Evolutionary conservation across 2,797 vertebrate genomes (phyloP).

Genomic region (Hephaestus fuliginosus): DNA sequence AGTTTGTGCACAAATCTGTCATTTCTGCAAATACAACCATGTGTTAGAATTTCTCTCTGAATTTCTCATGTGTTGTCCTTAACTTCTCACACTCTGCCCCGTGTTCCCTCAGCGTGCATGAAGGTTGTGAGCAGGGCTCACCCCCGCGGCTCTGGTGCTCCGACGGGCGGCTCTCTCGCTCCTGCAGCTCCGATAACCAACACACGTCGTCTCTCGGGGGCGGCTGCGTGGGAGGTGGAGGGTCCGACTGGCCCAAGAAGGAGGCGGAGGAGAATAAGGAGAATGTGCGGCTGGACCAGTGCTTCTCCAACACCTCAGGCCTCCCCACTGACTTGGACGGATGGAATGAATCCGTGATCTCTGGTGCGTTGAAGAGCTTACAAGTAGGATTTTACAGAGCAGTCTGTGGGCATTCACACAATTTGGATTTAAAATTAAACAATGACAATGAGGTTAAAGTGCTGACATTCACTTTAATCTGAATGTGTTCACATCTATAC

Average conservation of each 20-base stretch:
- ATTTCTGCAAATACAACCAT: not conserved
- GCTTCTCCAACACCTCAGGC: constrained; percentile 91
- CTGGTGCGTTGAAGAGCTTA: constrained; percentile 85
- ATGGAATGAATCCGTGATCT: constrained; percentile 95
- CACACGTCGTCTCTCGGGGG: constrained; percentile 69
- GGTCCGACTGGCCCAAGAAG: constrained; percentile 87
- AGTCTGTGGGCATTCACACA: not conserved
- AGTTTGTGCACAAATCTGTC: not conserved
- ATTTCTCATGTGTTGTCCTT: not conserved
- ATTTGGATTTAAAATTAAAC: constrained; percentile 13
- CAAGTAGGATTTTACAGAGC: not conserved
- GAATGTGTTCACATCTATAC: not conserved
- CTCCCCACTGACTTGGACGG: constrained; percentile 92
- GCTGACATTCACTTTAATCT: not conserved
- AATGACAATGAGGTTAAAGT: not conserved
- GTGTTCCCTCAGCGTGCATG: constrained; percentile 70
- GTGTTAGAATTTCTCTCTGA: not conserved
- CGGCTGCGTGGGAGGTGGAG: constrained; percentile 75
- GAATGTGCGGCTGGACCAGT: constrained; percentile 92
- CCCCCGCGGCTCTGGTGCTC: constrained; percentile 89
- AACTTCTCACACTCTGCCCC: not conserved
- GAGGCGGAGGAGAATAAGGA: constrained; percentile 98
- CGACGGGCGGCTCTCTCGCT: constrained; percentile 85
- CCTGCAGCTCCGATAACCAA: constrained; percentile 86
- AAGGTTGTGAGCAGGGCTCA: constrained; percentile 89